phyloP scores from a whole-genome alignment of 2,113 vertebrate species.

The Suricata suricatta region DNA sequence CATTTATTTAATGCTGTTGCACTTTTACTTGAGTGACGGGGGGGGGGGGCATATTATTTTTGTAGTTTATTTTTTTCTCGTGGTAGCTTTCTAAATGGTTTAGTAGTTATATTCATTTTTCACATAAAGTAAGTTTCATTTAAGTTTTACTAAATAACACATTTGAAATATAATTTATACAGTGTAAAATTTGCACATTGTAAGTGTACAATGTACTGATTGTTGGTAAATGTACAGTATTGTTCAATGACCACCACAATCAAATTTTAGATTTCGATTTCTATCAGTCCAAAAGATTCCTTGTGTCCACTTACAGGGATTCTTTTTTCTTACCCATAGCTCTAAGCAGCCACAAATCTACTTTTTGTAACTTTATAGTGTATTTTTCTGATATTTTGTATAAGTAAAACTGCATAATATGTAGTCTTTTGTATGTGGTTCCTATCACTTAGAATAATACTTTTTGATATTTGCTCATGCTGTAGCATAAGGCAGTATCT shows the following conservation, averaged over 20 bases:
- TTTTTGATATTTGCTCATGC: background rate
- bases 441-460: background rate
- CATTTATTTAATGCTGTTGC: background rate
- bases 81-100: background rate
- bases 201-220: background rate
- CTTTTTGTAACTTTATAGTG: background rate
- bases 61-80: background rate
- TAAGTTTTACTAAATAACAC: background rate
- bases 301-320: fast-evolving
- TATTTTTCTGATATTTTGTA: background rate
- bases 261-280: background rate
- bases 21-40: background rate
- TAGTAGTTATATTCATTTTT: background rate
- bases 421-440: background rate
- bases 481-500: background rate
- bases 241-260: background rate
- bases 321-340: too few relatives aligned
- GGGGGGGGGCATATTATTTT: background rate
- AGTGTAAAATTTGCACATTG: background rate
- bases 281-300: background rate
- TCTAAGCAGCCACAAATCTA: fast-evolving
- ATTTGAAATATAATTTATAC: background rate
- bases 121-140: background rate
- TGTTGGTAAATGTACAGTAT: background rate
- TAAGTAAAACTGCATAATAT: background rate